These are phyloP conservation scores for Drosophila lowei DNA, from an alignment of 1,140 invertebrate species.

Conservation along the genomic window DNA sequence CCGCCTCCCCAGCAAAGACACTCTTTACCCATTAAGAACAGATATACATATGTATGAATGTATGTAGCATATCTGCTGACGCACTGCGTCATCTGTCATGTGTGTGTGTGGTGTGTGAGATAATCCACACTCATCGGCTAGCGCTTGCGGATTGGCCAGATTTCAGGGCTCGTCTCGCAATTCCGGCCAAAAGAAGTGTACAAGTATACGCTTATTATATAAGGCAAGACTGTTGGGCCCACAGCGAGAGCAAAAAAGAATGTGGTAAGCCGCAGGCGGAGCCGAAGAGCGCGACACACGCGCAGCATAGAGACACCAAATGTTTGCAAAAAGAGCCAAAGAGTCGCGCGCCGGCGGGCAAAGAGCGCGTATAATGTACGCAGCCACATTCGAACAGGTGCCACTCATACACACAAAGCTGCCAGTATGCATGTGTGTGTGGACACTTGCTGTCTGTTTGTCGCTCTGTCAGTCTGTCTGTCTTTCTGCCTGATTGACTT, in stretches of 20 bases:
- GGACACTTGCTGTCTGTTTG: constrained; percentile 45
- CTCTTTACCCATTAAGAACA: too few species aligned
- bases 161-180: constrained; percentile 68
- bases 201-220: constrained; percentile 18
- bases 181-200: constrained; percentile 16
- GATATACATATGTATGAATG: background rate
- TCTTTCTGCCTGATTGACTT: constrained; percentile 41
- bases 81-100: constrained; percentile 46
- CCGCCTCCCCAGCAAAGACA: too few species aligned
- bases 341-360: constrained; percentile 27
- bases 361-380: constrained; percentile 64
- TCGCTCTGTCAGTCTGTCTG: constrained; percentile 2
- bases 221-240: constrained; percentile 1
- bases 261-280: background rate
- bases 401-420: constrained; percentile 15
- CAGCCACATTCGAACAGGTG: constrained; percentile 57
- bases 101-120: constrained; percentile 24
- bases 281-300: constrained; percentile 62
- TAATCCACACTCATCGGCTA: constrained; percentile 28
- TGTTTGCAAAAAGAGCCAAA: constrained; percentile 39
- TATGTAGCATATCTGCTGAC: constrained; percentile 16
- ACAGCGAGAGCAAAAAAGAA: background rate
- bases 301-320: constrained; percentile 33
- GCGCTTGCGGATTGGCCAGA: constrained; percentile 62
- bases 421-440: constrained; percentile 11